Base-by-base conservation (phyloP, 2,888 invertebrate genomes). In the Aporophyla nigra region DNA sequence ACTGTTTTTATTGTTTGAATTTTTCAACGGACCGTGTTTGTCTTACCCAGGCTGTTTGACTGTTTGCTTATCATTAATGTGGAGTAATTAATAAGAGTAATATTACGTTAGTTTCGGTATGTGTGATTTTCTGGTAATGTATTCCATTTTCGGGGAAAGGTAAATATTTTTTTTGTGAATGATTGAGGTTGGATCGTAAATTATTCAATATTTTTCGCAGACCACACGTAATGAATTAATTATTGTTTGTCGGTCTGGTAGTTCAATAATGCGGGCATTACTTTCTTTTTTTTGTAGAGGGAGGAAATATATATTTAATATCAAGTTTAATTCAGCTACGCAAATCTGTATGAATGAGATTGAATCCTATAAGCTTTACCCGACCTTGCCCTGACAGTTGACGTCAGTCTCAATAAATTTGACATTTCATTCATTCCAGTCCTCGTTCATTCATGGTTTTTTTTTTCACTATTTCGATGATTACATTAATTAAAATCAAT, bases 1-100 rank as follows among this genome's bases (percentile, higher is more conserved):
- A 88, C 65, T 92, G 91, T 92, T 93, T 92, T 92, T 91, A 89
- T 92, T 93, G 90, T 91, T 91, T 89, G 90, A 88, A 89, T 90
- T 91, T 93, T 93, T 92, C 89, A 85, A 78, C 89, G 72, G 76
- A 70, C 78, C 78, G 43, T 91, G 87, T 92, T 93, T 91, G 84
- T 87, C 79, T 75, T 82, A 66, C 78, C n/a, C 80, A 72, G 51
- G 63, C 16, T 86, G 86, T 87, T 85, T 88, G 46, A 67, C 14
- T 86, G 86, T 88, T 86, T 89, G 82, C 78, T 78, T 83, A 87
- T 80, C 87, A 85, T 89, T 88, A 86, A 89, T 86, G 56, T 80
- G 67, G 86, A 82, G 72, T 86, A 89, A 87, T 87, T 89, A 86
- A 85, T 83, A 80, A 76, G 76, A 70, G 78, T 72, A 78, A 82